A percentile compares a stretch with the other conserved stretches of the same genome.
Evolutionary conservation across 2,797 vertebrate species (phyloP).

Genomic region (Cryptoblepharus egeriae): DNA sequence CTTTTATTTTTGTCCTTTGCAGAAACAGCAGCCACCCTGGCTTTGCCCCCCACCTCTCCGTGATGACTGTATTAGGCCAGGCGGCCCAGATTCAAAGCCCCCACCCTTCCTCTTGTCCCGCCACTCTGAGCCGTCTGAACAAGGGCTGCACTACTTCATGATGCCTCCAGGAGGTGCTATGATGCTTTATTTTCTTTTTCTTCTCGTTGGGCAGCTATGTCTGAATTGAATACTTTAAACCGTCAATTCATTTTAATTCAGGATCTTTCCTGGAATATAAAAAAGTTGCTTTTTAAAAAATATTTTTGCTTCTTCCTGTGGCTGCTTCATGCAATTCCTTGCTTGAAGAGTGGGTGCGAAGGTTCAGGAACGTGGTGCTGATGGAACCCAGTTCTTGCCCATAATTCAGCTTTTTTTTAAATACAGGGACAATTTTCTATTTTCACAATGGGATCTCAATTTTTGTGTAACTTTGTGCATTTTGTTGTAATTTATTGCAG

Average conservation of each 20-base stretch:
- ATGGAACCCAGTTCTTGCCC: no score
- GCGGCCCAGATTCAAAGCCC: neutral
- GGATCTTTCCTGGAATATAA: slow-evolving; percentile 40
- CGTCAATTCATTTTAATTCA: no score
- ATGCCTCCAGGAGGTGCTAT: neutral
- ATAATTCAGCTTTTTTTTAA: neutral
- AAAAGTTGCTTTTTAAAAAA: no score
- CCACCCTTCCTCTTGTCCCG: neutral
- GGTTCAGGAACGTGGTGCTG: no score
- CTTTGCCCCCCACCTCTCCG: neutral
- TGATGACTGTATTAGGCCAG: no score
- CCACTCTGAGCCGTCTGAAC: neutral
- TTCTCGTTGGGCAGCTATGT: neutral
- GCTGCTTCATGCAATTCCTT: neutral
- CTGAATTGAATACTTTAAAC: slow-evolving; percentile 19
- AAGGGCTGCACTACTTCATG: neutral
- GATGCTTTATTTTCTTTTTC: neutral
- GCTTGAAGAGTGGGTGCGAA: no score
- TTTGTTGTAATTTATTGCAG: neutral
- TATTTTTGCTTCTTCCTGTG: no score
- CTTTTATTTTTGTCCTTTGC: slow-evolving; percentile 67
- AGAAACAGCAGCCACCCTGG: slow-evolving; percentile 6
- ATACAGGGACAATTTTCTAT: no score
- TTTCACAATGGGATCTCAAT: neutral
- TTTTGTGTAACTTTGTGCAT: neutral